These are phyloP conservation scores for Microplitis manilae DNA, from an alignment of 2,888 invertebrate species.

Conservation along the genomic window DNA sequence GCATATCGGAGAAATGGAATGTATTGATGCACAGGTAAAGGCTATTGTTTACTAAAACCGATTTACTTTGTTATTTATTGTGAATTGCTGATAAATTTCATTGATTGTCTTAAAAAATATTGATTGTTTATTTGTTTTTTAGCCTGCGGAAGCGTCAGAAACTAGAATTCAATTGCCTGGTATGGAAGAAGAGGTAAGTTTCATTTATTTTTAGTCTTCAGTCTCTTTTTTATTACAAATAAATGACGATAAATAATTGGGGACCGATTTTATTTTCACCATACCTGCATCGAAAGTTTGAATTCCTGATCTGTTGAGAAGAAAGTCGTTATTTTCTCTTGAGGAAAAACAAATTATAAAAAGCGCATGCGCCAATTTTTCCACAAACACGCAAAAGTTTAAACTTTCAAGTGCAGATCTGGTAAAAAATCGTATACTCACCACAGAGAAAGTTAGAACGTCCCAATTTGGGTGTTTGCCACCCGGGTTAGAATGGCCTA, in stretches of 20 bases:
- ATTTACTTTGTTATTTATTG: conserved; percentile 40
- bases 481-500: no score
- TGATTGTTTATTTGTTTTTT: conserved; percentile 54
- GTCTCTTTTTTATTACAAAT: background rate
- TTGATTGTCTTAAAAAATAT: background rate
- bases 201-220: background rate
- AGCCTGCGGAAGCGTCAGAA: conserved; percentile 87
- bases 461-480: no score
- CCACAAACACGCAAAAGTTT: no score
- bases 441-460: no score
- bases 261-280: background rate
- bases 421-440: no score
- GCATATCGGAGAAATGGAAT: conserved; percentile 75
- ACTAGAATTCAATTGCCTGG: conserved; percentile 85
- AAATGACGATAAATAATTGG: background rate
- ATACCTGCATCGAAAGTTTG: no score
- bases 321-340: no score
- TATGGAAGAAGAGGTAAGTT: conserved; percentile 74
- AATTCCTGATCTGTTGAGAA: no score
- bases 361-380: no score
- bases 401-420: no score
- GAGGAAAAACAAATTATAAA: no score
- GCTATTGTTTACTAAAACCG: conserved; percentile 16
- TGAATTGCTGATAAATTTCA: conserved; percentile 42
- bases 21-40: conserved; percentile 81